Base-by-base conservation (phyloP, 2,797 vertebrate species). In the Pseudochaenichthys georgianus region DNA sequence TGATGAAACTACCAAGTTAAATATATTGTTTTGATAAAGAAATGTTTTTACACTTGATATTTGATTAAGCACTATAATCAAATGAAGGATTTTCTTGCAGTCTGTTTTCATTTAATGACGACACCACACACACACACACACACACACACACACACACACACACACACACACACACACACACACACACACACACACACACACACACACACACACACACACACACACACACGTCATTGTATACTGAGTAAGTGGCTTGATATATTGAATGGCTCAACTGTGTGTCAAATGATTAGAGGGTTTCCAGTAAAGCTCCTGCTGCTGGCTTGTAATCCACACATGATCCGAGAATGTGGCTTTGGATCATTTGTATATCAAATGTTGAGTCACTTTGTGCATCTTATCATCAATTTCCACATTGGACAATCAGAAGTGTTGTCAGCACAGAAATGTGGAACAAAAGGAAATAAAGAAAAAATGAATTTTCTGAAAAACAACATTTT, bases 241-340 rank as follows among this genome's bases (percentile, higher is more conserved):
- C 71, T 31, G 45, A 63, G 54, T 46, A 21, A 60, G 58, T 75
- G 69, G 51, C 16, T 54, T 76, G 72, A 51, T 69, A 48, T 74
- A 73, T 58, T 79, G 65, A 81, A 83, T 72, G 72, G 62, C 65
- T 75, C 45, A 21, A 38, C 70, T 79, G 58, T 46, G 50, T 47
- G 52, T 77, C 60, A 65, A 59, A 80, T 65, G 76, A 80, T 78
- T 48, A 62, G 58, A 73, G 13, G 13, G 55, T 54, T 85, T 88
- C 84, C 86, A 77, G 82, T 70, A 74, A 80, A 78, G 70, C 62
- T 65, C 15, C 31, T 46, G 62, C 47, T 68, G 19, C 46, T 16
- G 50, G 23, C 13, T 70, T 55, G 46, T 42, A 31, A 50, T 21
- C 50, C 15, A 62, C 71, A 64, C 54, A 57, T 64, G 60, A 70